phyloP scores from a whole-genome alignment of 2,888 invertebrate species.

The Brenthis hecate region DNA sequence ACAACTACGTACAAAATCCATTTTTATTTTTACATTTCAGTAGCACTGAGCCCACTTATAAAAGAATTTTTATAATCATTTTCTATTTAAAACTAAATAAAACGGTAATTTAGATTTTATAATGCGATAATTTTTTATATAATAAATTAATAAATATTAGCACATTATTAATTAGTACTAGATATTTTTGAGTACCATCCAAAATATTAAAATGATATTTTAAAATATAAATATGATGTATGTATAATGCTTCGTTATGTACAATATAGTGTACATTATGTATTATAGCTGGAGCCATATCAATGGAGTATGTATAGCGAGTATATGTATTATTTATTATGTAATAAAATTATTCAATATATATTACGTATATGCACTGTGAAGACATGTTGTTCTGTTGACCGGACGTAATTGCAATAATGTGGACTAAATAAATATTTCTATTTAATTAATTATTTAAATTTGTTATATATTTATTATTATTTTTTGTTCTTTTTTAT shows the following conservation, averaged over 20 bases:
- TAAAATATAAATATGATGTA: slow-evolving; percentile 13
- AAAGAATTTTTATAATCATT: too few species aligned
- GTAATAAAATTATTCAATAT: slow-evolving; percentile 10
- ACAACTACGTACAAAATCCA: too few species aligned
- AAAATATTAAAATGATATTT: slow-evolving; percentile 13
- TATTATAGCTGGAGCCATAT: slow-evolving; percentile 44
- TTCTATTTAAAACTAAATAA: too few species aligned
- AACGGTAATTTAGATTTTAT: too few species aligned
- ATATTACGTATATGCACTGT: slow-evolving; percentile 28
- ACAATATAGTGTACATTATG: slow-evolving; percentile 26
- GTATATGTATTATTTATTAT: neutral
- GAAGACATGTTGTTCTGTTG: slow-evolving; percentile 13
- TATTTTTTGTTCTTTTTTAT: slow-evolving; percentile 43
- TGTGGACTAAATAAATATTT: slow-evolving; percentile 15
- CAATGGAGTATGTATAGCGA: slow-evolving; percentile 28
- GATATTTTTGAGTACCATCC: slow-evolving; percentile 32
- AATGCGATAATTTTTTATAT: too few species aligned
- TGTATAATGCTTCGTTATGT: slow-evolving; percentile 38
- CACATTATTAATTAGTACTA: neutral
- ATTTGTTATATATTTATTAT: slow-evolving; percentile 24
- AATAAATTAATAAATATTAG: too few species aligned
- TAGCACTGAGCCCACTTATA: too few species aligned
- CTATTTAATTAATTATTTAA: slow-evolving; percentile 39
- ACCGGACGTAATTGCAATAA: slow-evolving; percentile 52
- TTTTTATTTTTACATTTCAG: too few species aligned